phyloP scores from a whole-genome alignment of 2,888 invertebrate species.

The Tinea pellionella region DNA sequence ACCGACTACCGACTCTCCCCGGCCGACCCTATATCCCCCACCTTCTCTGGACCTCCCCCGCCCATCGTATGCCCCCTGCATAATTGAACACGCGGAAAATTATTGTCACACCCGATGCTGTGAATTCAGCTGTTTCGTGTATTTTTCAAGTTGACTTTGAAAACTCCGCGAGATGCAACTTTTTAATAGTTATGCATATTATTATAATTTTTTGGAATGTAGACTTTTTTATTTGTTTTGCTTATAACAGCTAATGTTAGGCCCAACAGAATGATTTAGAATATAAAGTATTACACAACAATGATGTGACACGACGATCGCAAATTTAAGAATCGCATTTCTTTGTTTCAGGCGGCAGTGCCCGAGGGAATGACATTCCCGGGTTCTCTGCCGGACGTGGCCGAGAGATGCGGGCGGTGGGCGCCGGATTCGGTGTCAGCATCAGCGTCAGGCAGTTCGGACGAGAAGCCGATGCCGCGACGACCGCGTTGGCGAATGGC shows the following conservation, averaged over 20 bases:
- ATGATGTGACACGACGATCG: too few species aligned
- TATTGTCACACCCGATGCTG: constrained; percentile 51
- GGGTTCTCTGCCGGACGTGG: constrained; percentile 64
- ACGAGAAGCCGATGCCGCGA: constrained; percentile 61
- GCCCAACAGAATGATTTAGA: too few species aligned
- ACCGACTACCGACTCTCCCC: constrained; percentile 45
- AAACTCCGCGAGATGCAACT: background rate
- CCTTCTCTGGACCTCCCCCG: constrained; percentile 28
- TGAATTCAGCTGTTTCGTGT: constrained; percentile 23
- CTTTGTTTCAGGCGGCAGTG: constrained; percentile 50
- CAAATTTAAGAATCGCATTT: background rate
- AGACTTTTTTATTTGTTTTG: too few species aligned
- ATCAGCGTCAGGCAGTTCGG: constrained; percentile 61
- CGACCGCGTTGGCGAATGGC: constrained; percentile 69
- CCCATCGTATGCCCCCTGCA: constrained; percentile 54
- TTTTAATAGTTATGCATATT: background rate
- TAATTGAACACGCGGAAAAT: constrained; percentile 63
- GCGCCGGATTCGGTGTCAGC: constrained; percentile 60
- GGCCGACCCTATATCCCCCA: constrained; percentile 29
- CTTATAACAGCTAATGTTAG: too few species aligned
- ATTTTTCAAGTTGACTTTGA: constrained; percentile 8
- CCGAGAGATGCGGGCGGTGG: constrained; percentile 65
- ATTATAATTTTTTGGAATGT: too few species aligned
- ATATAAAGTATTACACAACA: too few species aligned
- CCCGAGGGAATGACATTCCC: constrained; percentile 64